Conservation (phyloP, 2,797 vertebrate species). For the Poeciliopsis gracilis region DNA sequence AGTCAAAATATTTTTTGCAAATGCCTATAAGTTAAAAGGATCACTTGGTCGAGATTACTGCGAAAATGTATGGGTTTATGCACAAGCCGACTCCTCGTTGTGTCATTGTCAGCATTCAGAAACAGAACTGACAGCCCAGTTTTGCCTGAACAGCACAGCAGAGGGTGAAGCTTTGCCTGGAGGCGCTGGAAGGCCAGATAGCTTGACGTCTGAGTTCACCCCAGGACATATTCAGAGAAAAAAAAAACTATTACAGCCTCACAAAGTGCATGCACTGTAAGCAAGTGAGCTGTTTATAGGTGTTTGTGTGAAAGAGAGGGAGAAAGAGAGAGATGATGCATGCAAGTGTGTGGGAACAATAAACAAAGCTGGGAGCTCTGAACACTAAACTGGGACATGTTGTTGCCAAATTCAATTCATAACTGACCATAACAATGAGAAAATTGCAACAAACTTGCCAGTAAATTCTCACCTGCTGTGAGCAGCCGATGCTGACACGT, state of each 20-base stretch:
- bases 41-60: conserved; percentile 2
- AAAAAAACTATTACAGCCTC: conserved; percentile 67
- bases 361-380: conserved; percentile 58
- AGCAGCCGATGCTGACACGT: conserved; percentile 4
- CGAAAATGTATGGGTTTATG: conserved; percentile 19
- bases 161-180: conserved; percentile 44
- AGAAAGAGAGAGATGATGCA: conserved; percentile 27
- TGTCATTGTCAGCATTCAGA: conserved; percentile 21
- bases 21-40: not conserved
- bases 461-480: conserved; percentile 21
- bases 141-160: conserved; percentile 36
- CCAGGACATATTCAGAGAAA: conserved; percentile 50
- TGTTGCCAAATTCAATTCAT: conserved; percentile 38
- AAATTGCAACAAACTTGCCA: conserved; percentile 25
- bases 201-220: conserved; percentile 50
- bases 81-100: conserved; percentile 24
- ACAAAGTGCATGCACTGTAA: conserved; percentile 53
- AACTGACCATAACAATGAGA: conserved; percentile 53
- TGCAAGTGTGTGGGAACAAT: conserved; percentile 54
- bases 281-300: conserved; percentile 19
- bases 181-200: conserved; percentile 41
- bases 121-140: conserved; percentile 30
- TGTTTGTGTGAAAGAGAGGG: conserved; percentile 8
- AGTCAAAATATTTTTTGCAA: not conserved
- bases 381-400: conserved; percentile 37